Base-by-base conservation (phyloP, 1,140 invertebrate genomes). In the Euschistus heros region DNA sequence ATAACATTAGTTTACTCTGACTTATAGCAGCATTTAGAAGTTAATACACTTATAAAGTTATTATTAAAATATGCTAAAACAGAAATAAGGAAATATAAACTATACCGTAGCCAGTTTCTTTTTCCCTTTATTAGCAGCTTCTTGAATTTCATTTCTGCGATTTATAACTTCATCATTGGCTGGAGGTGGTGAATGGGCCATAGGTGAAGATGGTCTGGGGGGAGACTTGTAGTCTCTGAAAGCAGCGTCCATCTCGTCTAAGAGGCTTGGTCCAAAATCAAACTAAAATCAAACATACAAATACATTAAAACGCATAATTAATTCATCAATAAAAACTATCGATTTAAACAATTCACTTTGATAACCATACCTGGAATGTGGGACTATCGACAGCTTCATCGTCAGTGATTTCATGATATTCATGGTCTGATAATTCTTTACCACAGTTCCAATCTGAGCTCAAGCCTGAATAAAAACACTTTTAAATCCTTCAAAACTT, bases 191-290 rank as follows among this genome's bases (percentile, higher is more conserved):
- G 74, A 65, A 50, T 70, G 65, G 8, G 65, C 57, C 14, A 72
- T 69, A 18, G 74, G 69, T 26, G 72, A 74, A 18, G 74, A 72
- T 27, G 76, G 73, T 18, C 76, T 73, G 0, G 76, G 77, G 61
- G 77, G 74, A 47, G 70, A 75, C 71, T 80, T 81, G 61, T 91
- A 75, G 18, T 87, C 88, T 70, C 86, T 86, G 71, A 97, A 91
- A 77, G 97, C 91, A 64, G 92, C 88, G 73, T 97, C 93, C 83
- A 97, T 94, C 78, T 97, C 94, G 73, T 95, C 94, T 72, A 97
- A 80, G 42, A 98, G 78, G 68, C 92, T 97, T 10, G 93, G 89
- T 15, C 92, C 92, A 72, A 96, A 88, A 77, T 97, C 94, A 67
- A 91, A 86, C 57, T 67, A 55, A 26, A 57, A 57, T 50, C 47